Evolutionary conservation across 1,140 invertebrate species (phyloP).

Genomic region (Bombus ignitus): DNA sequence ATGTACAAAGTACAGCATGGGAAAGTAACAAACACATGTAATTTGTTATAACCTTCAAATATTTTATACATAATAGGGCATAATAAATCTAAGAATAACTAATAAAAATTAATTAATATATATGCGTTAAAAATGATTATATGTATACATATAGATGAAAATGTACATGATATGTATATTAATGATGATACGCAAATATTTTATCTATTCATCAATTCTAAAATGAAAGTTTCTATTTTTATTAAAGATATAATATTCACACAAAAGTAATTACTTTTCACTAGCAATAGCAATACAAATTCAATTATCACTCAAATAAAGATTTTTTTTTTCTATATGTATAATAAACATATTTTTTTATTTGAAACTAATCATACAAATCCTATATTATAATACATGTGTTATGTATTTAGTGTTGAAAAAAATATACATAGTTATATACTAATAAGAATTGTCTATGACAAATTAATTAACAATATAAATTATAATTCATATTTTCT

Average conservation of each 20-base stretch:
- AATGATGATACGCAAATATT: slow-evolving; percentile 2
- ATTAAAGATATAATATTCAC: slow-evolving; percentile 1
- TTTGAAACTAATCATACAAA: not conserved
- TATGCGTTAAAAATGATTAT: not conserved
- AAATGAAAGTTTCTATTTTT: not conserved
- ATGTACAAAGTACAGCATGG: not conserved
- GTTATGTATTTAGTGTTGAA: not conserved
- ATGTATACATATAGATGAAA: not conserved
- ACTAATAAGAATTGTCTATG: not conserved
- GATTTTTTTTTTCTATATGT: not conserved
- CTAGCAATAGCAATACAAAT: not conserved
- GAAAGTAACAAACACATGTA: slow-evolving; percentile 32
- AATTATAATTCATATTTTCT: slow-evolving; percentile 18
- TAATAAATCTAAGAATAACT: not conserved
- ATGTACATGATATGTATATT: not conserved
- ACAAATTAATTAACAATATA: slow-evolving; percentile 15
- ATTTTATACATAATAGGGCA: not conserved
- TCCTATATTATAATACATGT: not conserved
- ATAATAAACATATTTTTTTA: not conserved
- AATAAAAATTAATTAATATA: not conserved
- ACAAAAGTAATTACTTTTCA: not conserved
- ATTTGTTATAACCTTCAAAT: slow-evolving; percentile 20
- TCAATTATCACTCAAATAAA: not conserved
- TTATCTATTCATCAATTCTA: not conserved
- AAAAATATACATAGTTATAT: not conserved